Percentiles rank a stretch among this genome's conserved stretches.
Evolutionary conservation across 2,797 vertebrate species (phyloP).

Genomic region (Clamator glandarius): DNA sequence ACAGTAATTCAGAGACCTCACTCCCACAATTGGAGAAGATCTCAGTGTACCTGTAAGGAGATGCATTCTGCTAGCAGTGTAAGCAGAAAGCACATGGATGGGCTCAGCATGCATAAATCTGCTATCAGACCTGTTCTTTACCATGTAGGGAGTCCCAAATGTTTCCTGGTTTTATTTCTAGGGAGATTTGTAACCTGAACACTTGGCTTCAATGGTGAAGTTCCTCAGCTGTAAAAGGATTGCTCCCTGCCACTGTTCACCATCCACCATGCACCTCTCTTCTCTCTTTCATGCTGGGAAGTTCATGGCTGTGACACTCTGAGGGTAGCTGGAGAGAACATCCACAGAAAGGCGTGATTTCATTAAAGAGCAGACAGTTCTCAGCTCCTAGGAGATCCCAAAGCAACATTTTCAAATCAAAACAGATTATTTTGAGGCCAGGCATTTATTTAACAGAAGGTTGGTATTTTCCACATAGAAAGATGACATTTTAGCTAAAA

Average conservation of each 20-base stretch:
- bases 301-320: not conserved
- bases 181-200: not conserved
- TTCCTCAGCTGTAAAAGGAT: not conserved
- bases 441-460: not conserved
- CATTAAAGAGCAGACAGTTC: not conserved
- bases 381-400: not conserved
- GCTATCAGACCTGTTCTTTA: not conserved
- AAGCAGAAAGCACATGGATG: not conserved
- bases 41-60: not conserved
- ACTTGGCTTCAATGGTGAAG: not conserved
- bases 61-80: not conserved
- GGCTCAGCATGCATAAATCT: not conserved
- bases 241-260: not conserved
- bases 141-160: fast-evolving
- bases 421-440: not conserved
- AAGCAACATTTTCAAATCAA: not conserved
- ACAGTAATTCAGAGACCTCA: not conserved
- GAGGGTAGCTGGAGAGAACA: not conserved
- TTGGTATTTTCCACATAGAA: fast-evolving
- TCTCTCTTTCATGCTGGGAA: not conserved
- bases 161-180: not conserved
- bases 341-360: fast-evolving
- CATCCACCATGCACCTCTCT: fast-evolving
- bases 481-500: not conserved
- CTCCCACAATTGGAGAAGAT: not conserved